Percentiles rank a stretch among this genome's conserved stretches.
These are phyloP conservation scores for Periplaneta americana DNA, from an alignment of 1,140 invertebrate species.

Conservation along the genomic window DNA sequence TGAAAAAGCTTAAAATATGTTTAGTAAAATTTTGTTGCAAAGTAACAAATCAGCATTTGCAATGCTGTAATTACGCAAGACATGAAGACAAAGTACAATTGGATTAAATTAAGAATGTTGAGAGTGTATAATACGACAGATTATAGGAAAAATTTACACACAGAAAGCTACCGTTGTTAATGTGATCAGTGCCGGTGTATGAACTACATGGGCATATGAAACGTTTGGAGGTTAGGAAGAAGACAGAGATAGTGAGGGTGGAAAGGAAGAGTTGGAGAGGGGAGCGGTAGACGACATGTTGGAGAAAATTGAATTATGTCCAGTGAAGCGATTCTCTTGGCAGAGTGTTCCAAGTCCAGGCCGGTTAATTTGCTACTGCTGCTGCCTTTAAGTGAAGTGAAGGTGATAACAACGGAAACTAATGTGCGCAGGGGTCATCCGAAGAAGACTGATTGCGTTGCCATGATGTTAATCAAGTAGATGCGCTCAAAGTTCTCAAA, in stretches of 20 bases:
- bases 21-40: no score
- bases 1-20: no score
- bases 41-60: no score
- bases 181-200: neutral
- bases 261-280: no score
- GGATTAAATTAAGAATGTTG: no score
- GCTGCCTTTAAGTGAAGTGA: neutral
- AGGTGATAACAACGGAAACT: neutral
- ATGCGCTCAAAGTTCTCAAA: no score
- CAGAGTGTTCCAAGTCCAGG: neutral
- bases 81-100: no score
- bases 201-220: neutral
- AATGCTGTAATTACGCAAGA: no score
- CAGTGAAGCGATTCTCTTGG: neutral
- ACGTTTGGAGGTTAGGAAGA: neutral
- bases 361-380: neutral
- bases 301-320: neutral
- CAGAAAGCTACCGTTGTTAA: neutral
- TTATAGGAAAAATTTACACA: no score
- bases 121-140: no score
- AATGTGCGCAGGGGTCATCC: neutral
- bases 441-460: neutral
- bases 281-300: neutral
- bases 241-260: no score
- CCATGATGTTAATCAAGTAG: neutral